Conservation (phyloP, 92 coral and sea anemone genomes). For the Palythoa grandiflora region DNA sequence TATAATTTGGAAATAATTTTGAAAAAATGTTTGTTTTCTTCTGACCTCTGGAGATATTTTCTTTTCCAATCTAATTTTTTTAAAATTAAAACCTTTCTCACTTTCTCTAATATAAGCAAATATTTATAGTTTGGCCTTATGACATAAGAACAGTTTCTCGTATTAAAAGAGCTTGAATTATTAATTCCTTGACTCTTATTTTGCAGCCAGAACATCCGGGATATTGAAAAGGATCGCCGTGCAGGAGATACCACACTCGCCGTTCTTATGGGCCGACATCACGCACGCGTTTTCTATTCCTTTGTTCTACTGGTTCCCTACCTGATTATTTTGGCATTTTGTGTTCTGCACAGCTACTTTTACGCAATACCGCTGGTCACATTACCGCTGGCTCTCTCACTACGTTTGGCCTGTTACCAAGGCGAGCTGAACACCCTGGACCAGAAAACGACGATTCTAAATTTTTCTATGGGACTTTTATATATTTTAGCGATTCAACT, state of each 20-base stretch:
- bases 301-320: slow-evolving; percentile 77
- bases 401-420: slow-evolving; percentile 61
- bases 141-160: too few relatives aligned
- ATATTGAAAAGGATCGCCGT: slow-evolving; percentile 64
- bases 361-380: slow-evolving; percentile 69
- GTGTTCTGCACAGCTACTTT: slow-evolving; percentile 51
- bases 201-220: slow-evolving; percentile 87
- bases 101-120: too few relatives aligned
- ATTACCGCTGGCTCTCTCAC: slow-evolving; percentile 73
- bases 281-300: slow-evolving; percentile 68
- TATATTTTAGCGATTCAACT: slow-evolving; percentile 67
- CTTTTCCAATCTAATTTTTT: too few relatives aligned
- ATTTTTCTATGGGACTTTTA: slow-evolving; percentile 69
- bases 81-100: too few relatives aligned
- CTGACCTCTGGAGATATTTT: too few relatives aligned
- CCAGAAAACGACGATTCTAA: slow-evolving; percentile 58
- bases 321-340: slow-evolving; percentile 56
- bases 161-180: not conserved
- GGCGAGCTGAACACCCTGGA: slow-evolving; percentile 67
- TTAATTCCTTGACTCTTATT: not conserved
- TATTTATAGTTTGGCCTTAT: too few relatives aligned
- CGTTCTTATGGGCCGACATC: slow-evolving; percentile 71
- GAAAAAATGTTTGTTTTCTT: too few relatives aligned
- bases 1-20: too few relatives aligned
- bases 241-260: slow-evolving; percentile 80